phyloP scores from a whole-genome alignment of 2,888 invertebrate species.

The Drosophila neonasuta region DNA sequence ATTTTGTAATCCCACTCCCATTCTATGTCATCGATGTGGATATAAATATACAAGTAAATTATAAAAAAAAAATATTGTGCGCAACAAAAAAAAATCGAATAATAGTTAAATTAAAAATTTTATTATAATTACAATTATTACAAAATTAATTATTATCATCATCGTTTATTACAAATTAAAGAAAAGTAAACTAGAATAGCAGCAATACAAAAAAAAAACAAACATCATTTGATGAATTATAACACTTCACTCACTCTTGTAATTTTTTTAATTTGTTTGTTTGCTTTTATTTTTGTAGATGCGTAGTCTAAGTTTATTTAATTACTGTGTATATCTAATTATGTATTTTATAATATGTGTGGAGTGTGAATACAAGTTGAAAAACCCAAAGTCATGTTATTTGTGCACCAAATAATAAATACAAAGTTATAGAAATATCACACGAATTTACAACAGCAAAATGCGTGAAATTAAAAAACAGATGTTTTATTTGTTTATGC shows the following conservation, averaged over 20 bases:
- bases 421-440: neutral
- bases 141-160: constrained; percentile 15
- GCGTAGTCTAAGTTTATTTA: constrained; percentile 33
- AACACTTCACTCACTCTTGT: constrained; percentile 1
- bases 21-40: constrained; percentile 18
- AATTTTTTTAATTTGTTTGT: constrained; percentile 13
- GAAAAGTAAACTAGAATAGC: constrained; percentile 1
- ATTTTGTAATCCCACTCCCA: constrained; percentile 5
- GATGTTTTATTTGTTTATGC: neutral
- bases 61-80: constrained; percentile 9
- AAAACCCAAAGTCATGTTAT: neutral
- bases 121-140: constrained; percentile 35
- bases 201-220: neutral
- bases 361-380: constrained; percentile 8
- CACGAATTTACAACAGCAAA: neutral
- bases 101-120: constrained; percentile 18
- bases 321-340: constrained; percentile 32
- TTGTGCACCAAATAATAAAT: constrained; percentile 4
- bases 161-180: constrained; percentile 31
- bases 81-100: constrained; percentile 4
- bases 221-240: neutral
- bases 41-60: constrained; percentile 11
- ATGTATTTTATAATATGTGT: constrained; percentile 19
- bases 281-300: constrained; percentile 17
- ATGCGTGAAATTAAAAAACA: neutral